Evolutionary conservation across 2,888 invertebrate genomes (phyloP).

Genomic region (Drosophila nr. medialis): DNA sequence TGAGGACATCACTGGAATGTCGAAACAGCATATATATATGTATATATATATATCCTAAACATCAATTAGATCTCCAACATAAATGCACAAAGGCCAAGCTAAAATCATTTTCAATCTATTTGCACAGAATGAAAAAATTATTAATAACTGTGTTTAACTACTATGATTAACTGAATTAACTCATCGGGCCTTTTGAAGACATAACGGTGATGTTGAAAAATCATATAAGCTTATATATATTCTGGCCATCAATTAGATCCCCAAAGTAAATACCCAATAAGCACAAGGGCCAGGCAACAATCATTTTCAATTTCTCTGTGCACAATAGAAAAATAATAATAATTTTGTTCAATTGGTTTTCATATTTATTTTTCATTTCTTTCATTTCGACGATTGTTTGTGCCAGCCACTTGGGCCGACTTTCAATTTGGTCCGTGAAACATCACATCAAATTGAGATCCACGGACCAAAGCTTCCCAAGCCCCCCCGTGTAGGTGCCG

Average conservation of each 20-base stretch:
- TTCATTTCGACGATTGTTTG: conserved; percentile 6
- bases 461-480: conserved; percentile 43
- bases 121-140: conserved; percentile 47
- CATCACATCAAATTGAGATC: conserved; percentile 55
- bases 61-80: conserved; percentile 14
- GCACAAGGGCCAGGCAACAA: conserved; percentile 26
- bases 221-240: not conserved
- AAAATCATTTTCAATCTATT: conserved; percentile 63
- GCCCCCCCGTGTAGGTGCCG: conserved; percentile 1
- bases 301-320: conserved; percentile 66
- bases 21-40: not conserved
- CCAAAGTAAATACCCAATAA: conserved; percentile 21
- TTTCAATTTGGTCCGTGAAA: conserved; percentile 61
- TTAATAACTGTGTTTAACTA: conserved; percentile 59
- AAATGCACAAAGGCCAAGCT: conserved; percentile 14
- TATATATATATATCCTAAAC: not conserved
- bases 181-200: not conserved
- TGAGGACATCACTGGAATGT: not conserved
- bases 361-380: conserved; percentile 37
- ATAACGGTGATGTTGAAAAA: not conserved
- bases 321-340: conserved; percentile 51
- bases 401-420: conserved; percentile 34
- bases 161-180: not conserved
- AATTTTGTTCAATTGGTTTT: conserved; percentile 66
- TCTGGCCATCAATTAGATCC: conserved; percentile 22